These are phyloP conservation scores for Noctua fimbriata DNA, from an alignment of 2,888 invertebrate genomes.

Conservation along the genomic window DNA sequence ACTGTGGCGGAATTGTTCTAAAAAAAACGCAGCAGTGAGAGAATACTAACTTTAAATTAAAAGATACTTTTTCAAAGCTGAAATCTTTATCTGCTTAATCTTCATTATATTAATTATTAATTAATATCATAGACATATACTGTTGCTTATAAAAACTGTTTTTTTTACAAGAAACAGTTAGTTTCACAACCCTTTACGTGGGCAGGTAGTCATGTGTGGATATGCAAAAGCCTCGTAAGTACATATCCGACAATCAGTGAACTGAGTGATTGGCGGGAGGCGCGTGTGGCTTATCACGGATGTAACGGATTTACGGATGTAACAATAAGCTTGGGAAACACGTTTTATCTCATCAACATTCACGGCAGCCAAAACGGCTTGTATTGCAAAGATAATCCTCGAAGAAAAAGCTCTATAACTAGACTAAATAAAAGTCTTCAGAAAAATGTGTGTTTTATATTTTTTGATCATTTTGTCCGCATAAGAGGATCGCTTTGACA, in stretches of 20 bases:
- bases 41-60: background rate
- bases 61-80: background rate
- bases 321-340: slow-evolving; percentile 9
- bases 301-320: slow-evolving; percentile 44
- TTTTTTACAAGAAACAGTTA: background rate
- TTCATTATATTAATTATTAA: too few relatives aligned
- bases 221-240: slow-evolving; percentile 55
- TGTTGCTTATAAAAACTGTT: background rate
- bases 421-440: background rate
- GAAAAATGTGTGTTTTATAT: background rate
- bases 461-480: background rate
- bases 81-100: background rate
- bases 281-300: slow-evolving; percentile 46
- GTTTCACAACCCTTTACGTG: background rate
- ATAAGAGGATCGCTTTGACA: background rate
- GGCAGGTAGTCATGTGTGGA: slow-evolving; percentile 22
- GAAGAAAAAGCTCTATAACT: background rate
- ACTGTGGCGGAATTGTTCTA: too few relatives aligned
- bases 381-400: background rate
- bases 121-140: too few relatives aligned
- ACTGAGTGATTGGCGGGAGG: slow-evolving; percentile 65
- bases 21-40: background rate
- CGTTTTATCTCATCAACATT: background rate
- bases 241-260: slow-evolving; percentile 64
- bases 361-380: background rate